Evolutionary conservation across 2,797 vertebrate genomes (phyloP).

Genomic region (Orientallactaga sibirica): DNA sequence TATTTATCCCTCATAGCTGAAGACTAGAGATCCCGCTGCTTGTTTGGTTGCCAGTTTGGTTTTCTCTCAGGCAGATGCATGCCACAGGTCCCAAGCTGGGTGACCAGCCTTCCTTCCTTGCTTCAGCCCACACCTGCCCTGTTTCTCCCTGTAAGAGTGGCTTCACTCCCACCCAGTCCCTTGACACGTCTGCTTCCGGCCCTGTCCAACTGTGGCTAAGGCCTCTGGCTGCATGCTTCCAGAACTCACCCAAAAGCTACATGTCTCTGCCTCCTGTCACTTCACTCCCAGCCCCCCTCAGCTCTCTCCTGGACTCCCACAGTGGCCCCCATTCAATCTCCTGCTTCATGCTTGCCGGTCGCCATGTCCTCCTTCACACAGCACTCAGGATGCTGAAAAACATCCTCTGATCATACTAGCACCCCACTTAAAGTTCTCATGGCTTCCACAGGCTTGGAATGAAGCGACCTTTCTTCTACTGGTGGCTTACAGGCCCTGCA

Average conservation of each 20-base stretch:
- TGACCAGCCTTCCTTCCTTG: neutral
- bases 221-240: neutral
- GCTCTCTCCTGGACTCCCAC: neutral
- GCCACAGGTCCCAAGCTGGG: neutral
- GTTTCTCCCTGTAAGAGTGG: neutral
- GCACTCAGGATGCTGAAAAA: neutral
- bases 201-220: neutral
- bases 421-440: too few species aligned
- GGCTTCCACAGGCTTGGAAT: neutral
- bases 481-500: neutral
- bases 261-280: neutral
- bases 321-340: neutral
- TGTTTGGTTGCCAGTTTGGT: neutral
- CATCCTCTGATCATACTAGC: rapidly evolving
- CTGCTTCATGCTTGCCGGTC: neutral
- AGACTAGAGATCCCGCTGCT: neutral
- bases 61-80: neutral
- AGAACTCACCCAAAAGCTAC: neutral
- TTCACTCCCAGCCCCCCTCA: neutral
- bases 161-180: neutral
- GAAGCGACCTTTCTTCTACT: neutral
- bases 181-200: neutral
- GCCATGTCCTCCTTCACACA: neutral
- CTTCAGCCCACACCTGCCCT: neutral
- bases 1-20: neutral